Evolutionary conservation across 2,888 invertebrate species (phyloP).

Genomic region (Myopa testacea): DNA sequence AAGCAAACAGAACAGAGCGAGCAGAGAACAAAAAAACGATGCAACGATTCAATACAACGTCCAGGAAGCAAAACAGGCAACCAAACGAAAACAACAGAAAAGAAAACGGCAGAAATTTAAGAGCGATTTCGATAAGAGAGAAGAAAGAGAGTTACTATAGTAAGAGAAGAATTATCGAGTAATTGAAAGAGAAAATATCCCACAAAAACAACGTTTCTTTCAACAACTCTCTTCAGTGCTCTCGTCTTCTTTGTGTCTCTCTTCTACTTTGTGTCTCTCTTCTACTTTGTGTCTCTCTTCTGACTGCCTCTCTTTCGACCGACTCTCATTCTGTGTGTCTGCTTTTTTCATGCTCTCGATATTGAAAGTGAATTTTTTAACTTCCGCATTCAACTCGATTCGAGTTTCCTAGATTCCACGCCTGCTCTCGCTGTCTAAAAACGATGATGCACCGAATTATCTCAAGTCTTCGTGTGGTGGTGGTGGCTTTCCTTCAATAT

Average conservation of each 20-base stretch:
- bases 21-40: not conserved
- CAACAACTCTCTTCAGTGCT: not conserved
- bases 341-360: conserved; percentile 26
- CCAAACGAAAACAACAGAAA: not conserved
- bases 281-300: not conserved
- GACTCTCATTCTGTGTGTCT: not conserved
- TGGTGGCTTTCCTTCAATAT: too few species aligned
- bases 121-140: conserved; percentile 40
- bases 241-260: not conserved
- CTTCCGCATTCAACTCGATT: conserved; percentile 32
- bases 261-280: conserved; percentile 6
- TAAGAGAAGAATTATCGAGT: not conserved
- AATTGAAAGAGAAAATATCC: conserved; percentile 23
- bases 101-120: conserved; percentile 27
- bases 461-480: too few species aligned
- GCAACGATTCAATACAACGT: conserved; percentile 20
- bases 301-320: not conserved
- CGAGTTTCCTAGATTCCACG: too few species aligned
- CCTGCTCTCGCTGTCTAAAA: too few species aligned
- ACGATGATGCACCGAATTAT: too few species aligned
- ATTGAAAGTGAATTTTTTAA: conserved; percentile 42
- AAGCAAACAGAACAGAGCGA: conserved; percentile 40
- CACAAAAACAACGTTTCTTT: not conserved
- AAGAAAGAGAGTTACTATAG: conserved; percentile 15
- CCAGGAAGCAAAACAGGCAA: conserved; percentile 34